Evolutionary conservation across 2,113 vertebrate genomes (phyloP).

Genomic region (Hassar affinis): DNA sequence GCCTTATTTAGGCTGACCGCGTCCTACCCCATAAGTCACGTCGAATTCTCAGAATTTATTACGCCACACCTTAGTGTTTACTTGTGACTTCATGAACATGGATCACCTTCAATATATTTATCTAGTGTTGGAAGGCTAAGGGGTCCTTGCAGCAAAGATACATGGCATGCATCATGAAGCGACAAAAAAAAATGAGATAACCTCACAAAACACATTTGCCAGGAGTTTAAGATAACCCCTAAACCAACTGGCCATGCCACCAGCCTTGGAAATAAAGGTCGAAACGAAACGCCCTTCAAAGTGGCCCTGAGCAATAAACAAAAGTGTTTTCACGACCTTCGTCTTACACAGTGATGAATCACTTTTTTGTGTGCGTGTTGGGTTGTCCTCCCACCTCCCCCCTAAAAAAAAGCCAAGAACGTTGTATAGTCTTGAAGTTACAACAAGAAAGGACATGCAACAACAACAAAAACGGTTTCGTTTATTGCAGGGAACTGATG

Average conservation of each 20-base stretch:
- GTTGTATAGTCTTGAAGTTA: neutral
- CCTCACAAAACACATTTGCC: neutral
- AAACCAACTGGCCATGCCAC: conserved; percentile 33
- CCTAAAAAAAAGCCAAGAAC: neutral
- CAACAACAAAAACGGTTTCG: neutral
- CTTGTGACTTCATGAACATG: neutral
- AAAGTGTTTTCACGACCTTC: conserved; percentile 49
- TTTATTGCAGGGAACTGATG: neutral
- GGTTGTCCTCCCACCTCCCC: neutral
- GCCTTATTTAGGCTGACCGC: neutral
- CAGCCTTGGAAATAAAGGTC: conserved; percentile 60
- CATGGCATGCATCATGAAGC: neutral
- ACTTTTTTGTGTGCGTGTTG: neutral
- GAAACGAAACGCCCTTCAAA: conserved; percentile 44
- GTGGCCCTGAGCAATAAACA: conserved; percentile 21
- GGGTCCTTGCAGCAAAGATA: neutral
- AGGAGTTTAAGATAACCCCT: neutral
- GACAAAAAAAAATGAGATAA: neutral
- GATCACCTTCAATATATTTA: neutral
- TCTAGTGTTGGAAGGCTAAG: neutral
- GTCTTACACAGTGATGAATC: conserved; percentile 5
- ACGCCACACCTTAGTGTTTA: conserved; percentile 11
- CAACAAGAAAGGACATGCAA: neutral
- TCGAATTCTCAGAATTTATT: neutral
- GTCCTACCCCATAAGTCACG: neutral